phyloP scores from a whole-genome alignment of 2,797 vertebrate species.

The Echiichthys vipera region DNA sequence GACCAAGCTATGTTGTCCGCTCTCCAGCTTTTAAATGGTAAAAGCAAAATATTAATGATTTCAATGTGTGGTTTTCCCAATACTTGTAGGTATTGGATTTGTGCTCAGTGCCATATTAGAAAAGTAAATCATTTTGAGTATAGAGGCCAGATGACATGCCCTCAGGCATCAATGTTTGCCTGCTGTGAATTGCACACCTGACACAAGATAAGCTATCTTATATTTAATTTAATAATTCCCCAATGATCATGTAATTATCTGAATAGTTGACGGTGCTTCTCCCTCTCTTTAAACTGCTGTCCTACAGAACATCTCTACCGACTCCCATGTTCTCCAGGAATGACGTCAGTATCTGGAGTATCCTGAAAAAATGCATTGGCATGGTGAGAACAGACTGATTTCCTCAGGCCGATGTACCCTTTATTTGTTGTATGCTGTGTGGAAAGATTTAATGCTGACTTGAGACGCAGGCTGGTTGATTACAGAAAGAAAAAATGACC shows the following conservation, averaged over 20 bases:
- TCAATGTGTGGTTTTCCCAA: slow-evolving; percentile 6
- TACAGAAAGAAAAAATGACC: not conserved
- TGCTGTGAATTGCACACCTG: not conserved
- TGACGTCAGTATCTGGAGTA: slow-evolving; percentile 98
- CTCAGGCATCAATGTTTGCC: not conserved
- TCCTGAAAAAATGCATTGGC: slow-evolving; percentile 98
- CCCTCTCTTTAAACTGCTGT: slow-evolving; percentile 5
- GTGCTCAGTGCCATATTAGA: not conserved
- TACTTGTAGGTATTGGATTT: not conserved
- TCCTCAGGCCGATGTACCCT: not conserved
- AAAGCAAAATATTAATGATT: not conserved
- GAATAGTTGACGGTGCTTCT: not conserved
- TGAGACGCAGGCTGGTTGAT: not conserved
- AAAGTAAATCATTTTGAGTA: not conserved
- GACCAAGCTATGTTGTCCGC: slow-evolving; percentile 28
- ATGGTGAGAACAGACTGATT: slow-evolving; percentile 88
- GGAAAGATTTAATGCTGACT: not conserved
- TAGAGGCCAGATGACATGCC: not conserved
- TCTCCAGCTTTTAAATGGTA: slow-evolving; percentile 26
- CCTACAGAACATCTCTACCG: slow-evolving; percentile 90
- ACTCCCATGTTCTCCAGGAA: slow-evolving; percentile 98
- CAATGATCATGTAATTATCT: not conserved
- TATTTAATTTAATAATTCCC: not conserved
- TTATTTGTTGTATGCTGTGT: not conserved
- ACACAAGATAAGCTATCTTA: not conserved